phyloP scores from a whole-genome alignment of 2,113 vertebrate genomes.

The Delphinus delphis region DNA sequence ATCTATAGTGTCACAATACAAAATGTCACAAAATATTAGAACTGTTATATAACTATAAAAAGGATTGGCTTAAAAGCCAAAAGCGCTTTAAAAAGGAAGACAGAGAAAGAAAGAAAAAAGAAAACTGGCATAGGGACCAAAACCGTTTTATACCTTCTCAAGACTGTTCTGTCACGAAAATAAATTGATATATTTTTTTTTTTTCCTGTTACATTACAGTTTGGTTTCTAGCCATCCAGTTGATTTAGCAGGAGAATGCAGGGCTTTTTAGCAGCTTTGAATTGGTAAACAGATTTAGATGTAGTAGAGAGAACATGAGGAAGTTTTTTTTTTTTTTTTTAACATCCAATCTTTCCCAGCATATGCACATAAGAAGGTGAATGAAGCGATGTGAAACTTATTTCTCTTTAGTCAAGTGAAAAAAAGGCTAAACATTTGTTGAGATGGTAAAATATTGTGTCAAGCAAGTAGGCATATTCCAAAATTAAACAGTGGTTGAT shows the following conservation, averaged over 20 bases:
- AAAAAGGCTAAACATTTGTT: slow-evolving; percentile 79
- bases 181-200: slow-evolving; percentile 85
- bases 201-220: slow-evolving; percentile 78
- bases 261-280: slow-evolving; percentile 70
- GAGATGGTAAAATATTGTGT: slow-evolving; percentile 80
- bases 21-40: slow-evolving; percentile 90
- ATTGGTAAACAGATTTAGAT: slow-evolving; percentile 78
- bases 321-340: slow-evolving; percentile 70
- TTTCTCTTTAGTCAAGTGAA: slow-evolving; percentile 72
- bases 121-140: slow-evolving; percentile 80
- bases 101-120: slow-evolving; percentile 69
- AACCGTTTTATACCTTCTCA: slow-evolving; percentile 86
- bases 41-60: slow-evolving; percentile 87
- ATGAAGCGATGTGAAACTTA: slow-evolving; percentile 74
- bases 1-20: slow-evolving; percentile 90
- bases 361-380: slow-evolving; percentile 79
- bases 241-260: slow-evolving; percentile 77
- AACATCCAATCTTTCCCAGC: slow-evolving; percentile 75
- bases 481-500: slow-evolving; percentile 78
- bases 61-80: slow-evolving; percentile 80
- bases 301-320: slow-evolving; percentile 74
- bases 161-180: slow-evolving; percentile 85
- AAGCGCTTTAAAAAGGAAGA: slow-evolving; percentile 70
- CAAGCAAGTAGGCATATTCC: slow-evolving; percentile 77
- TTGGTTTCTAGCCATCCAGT: slow-evolving; percentile 80